phyloP scores from a whole-genome alignment of 2,888 invertebrate genomes.

The Drosophila lutescens region DNA sequence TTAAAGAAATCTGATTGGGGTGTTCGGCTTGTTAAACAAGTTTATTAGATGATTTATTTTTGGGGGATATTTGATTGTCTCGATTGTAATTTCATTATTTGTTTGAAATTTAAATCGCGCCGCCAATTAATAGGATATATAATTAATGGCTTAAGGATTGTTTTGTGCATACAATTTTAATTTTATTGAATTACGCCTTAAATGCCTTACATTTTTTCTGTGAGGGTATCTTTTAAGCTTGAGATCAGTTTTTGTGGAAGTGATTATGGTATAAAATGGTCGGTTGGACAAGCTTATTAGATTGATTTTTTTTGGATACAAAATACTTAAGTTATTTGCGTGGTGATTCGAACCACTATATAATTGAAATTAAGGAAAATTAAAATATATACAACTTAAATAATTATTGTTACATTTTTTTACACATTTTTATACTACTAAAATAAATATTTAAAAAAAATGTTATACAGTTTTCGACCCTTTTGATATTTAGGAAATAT shows the following conservation, averaged over 20 bases:
- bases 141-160: background rate
- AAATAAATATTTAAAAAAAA: too few relatives aligned
- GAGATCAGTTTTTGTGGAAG: background rate
- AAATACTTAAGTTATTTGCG: too few relatives aligned
- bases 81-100: background rate
- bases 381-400: too few relatives aligned
- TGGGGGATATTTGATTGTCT: background rate
- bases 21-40: slow-evolving; percentile 17
- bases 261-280: background rate
- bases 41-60: slow-evolving; percentile 31
- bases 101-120: slow-evolving; percentile 2
- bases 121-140: slow-evolving; percentile 8
- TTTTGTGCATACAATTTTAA: background rate
- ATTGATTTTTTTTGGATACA: background rate
- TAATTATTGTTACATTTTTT: too few relatives aligned
- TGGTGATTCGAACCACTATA: too few relatives aligned
- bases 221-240: background rate
- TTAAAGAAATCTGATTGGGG: slow-evolving; percentile 18
- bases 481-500: too few relatives aligned
- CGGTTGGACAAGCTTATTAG: background rate
- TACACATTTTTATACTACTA: too few relatives aligned
- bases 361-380: too few relatives aligned
- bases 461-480: too few relatives aligned
- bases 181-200: background rate
- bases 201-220: background rate